These are phyloP conservation scores for Gastrophysa polygoni DNA, from an alignment of 2,888 invertebrate species.

Conservation along the genomic window DNA sequence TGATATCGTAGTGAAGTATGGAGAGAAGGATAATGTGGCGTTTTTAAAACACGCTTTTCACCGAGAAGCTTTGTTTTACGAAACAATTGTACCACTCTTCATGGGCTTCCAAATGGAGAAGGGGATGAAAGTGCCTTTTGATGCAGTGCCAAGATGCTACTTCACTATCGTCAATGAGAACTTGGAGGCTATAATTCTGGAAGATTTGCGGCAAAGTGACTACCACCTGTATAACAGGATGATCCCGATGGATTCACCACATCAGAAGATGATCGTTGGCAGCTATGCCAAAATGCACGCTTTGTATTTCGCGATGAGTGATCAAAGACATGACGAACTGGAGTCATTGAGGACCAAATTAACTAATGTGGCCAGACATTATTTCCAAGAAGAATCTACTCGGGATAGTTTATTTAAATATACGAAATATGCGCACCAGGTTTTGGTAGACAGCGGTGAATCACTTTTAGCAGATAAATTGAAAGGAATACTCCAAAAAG, in stretches of 20 bases:
- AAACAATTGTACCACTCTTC: slow-evolving; percentile 25
- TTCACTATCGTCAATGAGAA: background rate
- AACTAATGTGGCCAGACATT: slow-evolving; percentile 2
- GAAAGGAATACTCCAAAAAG: slow-evolving; percentile 5
- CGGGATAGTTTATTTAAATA: background rate
- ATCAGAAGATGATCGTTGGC: slow-evolving; percentile 26
- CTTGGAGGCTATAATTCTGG: slow-evolving; percentile 18
- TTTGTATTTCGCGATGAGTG: slow-evolving; percentile 32
- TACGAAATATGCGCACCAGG: slow-evolving; percentile 8
- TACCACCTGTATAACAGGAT: slow-evolving; percentile 27
- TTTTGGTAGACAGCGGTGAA: slow-evolving; percentile 17
- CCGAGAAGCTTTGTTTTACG: slow-evolving; percentile 17
- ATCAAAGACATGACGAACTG: slow-evolving; percentile 22
- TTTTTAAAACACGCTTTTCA: slow-evolving; percentile 14
- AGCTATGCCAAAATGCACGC: slow-evolving; percentile 36
- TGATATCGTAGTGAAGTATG: slow-evolving; percentile 3
- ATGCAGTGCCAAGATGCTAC: slow-evolving; percentile 7
- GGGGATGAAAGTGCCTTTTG: slow-evolving; percentile 17
- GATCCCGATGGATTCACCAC: slow-evolving; percentile 23
- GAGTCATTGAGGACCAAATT: background rate
- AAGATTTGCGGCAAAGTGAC: slow-evolving; percentile 31
- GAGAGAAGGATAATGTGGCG: slow-evolving; percentile 4
- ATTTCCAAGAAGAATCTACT: slow-evolving; percentile 1
- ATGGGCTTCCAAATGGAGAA: slow-evolving; percentile 25
- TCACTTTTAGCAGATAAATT: slow-evolving; percentile 8